phyloP scores from a whole-genome alignment of 2,888 invertebrate species.

The Eutolmus rufibarbis region DNA sequence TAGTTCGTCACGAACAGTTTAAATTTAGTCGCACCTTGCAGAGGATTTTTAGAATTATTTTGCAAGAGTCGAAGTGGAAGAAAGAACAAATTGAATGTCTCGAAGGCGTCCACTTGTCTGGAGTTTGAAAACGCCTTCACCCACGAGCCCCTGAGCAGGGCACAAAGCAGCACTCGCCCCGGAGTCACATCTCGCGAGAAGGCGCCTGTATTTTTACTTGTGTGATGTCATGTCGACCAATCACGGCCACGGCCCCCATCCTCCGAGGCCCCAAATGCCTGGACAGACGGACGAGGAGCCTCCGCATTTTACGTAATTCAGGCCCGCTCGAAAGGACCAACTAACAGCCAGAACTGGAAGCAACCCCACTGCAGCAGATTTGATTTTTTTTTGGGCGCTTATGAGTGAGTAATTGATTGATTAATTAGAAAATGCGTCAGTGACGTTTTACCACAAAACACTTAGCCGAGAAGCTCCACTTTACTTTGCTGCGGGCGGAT shows the following conservation, averaged over 20 bases:
- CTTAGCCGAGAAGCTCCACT: not conserved
- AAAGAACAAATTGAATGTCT: not conserved
- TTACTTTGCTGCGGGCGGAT: not conserved
- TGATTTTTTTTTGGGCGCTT: not conserved
- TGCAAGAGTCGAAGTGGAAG: not conserved
- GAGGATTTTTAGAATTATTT: not conserved
- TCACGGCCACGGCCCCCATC: not conserved
- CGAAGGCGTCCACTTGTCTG: not conserved
- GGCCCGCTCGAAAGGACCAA: not conserved
- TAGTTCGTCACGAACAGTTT: too few relatives aligned
- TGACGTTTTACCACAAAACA: constrained; percentile 29
- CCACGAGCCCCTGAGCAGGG: not conserved
- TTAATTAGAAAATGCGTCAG: not conserved
- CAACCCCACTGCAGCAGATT: not conserved
- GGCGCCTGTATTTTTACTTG: not conserved
- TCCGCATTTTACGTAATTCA: not conserved
- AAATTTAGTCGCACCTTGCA: too few relatives aligned
- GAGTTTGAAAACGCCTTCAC: not conserved
- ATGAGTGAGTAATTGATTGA: constrained; percentile 18
- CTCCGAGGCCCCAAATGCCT: not conserved
- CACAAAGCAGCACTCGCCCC: not conserved
- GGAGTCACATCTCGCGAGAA: not conserved
- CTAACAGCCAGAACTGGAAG: not conserved
- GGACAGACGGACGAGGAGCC: not conserved
- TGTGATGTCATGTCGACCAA: not conserved